Evolutionary conservation across 2,113 vertebrate genomes (phyloP).

Genomic region (Aldabrachelys gigantea): DNA sequence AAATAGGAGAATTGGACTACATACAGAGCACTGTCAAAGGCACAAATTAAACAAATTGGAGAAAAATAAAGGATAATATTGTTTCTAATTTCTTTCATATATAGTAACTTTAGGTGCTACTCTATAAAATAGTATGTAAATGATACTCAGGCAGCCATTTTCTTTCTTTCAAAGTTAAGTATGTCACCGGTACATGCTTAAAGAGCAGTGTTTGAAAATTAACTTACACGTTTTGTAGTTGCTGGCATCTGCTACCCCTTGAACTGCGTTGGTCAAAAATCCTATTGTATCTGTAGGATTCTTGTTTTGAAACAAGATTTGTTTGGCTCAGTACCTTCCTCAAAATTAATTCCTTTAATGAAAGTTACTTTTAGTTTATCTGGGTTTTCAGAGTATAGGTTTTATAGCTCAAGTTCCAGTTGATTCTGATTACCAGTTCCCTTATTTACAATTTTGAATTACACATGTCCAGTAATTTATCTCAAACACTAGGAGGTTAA

Average conservation of each 20-base stretch:
- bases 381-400: constrained; percentile 36
- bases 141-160: not conserved
- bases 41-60: not conserved
- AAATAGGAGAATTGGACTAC: not conserved
- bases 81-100: not conserved
- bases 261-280: constrained; percentile 9
- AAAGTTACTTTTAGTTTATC: constrained; percentile 23
- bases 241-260: constrained; percentile 1
- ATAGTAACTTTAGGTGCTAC: not conserved
- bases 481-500: not conserved
- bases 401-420: constrained; percentile 32
- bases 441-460: not conserved
- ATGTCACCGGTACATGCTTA: not conserved
- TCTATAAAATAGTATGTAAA: not conserved
- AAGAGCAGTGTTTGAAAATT: not conserved
- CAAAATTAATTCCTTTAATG: constrained; percentile 55
- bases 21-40: not conserved
- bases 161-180: not conserved
- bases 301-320: constrained; percentile 22
- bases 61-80: not conserved
- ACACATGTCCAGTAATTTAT: not conserved
- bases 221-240: not conserved
- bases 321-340: constrained; percentile 21
- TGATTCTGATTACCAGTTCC: not conserved
- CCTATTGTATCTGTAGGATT: constrained; percentile 8